Conservation (phyloP, 1,140 invertebrate genomes). For the Pseudomyrmex cubaensis region DNA sequence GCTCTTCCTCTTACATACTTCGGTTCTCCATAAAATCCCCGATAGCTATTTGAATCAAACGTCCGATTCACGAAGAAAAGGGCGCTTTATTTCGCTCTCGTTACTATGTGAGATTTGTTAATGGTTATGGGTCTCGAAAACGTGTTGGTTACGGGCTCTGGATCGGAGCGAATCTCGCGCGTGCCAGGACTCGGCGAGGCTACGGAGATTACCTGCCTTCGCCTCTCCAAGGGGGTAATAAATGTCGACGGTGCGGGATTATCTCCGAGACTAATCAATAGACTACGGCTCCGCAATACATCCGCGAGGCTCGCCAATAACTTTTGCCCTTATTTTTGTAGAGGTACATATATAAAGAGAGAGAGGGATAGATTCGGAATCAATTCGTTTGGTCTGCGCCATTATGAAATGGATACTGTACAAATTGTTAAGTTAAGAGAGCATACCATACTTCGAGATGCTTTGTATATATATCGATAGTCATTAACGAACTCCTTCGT, state of each 20-base stretch:
- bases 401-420: not conserved
- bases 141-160: conserved; percentile 44
- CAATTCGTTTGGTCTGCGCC: too few species aligned
- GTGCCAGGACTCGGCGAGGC: conserved; percentile 59
- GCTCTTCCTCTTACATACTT: conserved; percentile 14
- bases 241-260: conserved; percentile 71
- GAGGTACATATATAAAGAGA: not conserved
- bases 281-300: conserved; percentile 67
- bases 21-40: conserved; percentile 63
- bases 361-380: too few species aligned
- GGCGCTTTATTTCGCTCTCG: conserved; percentile 73
- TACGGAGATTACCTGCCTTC: conserved; percentile 68
- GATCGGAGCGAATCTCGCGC: conserved; percentile 50
- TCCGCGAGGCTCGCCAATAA: conserved; percentile 60
- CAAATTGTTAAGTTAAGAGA: not conserved
- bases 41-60: conserved; percentile 70
- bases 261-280: conserved; percentile 65
- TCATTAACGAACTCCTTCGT: conserved; percentile 9
- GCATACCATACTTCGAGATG: not conserved
- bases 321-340: conserved; percentile 42
- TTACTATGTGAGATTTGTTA: conserved; percentile 75
- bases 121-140: conserved; percentile 69
- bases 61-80: conserved; percentile 63
- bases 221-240: conserved; percentile 66
- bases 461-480: not conserved